phyloP scores from a whole-genome alignment of 2,113 vertebrate genomes.

The Stegostoma tigrinum region DNA sequence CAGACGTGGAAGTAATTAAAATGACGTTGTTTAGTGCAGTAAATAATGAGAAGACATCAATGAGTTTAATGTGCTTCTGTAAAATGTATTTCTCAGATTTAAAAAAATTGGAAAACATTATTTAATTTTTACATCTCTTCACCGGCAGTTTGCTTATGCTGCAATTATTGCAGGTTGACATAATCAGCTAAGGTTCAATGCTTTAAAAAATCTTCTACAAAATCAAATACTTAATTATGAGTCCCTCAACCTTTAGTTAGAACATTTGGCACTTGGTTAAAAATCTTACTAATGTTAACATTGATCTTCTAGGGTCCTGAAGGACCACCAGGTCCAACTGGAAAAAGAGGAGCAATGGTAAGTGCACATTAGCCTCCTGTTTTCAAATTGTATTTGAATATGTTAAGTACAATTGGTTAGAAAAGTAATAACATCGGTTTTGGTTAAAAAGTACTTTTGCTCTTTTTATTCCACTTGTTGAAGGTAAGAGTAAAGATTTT shows the following conservation, averaged over 20 bases:
- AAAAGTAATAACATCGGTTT: background rate
- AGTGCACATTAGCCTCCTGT: background rate
- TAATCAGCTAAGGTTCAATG: background rate
- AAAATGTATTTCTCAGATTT: background rate
- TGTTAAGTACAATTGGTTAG: background rate
- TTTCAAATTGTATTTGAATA: background rate
- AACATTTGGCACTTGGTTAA: background rate
- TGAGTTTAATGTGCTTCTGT: background rate
- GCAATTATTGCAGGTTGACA: background rate
- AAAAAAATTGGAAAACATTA: background rate
- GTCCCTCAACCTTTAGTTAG: background rate
- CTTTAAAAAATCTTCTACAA: background rate
- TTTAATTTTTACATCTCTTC: background rate
- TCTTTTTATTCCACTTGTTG: background rate
- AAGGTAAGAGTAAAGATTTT: background rate
- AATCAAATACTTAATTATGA: background rate
- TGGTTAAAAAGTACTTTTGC: background rate
- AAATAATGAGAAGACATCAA: background rate
- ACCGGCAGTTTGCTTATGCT: background rate
- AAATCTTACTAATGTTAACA: background rate
- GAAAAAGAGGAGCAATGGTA: background rate
- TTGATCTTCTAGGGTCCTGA: constrained; percentile 3
- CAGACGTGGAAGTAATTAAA: background rate
- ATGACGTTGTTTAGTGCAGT: background rate
- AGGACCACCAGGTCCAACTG: background rate